These are phyloP conservation scores for Daktulosphaira vitifoliae DNA, from an alignment of 1,140 invertebrate species.

Conservation along the genomic window DNA sequence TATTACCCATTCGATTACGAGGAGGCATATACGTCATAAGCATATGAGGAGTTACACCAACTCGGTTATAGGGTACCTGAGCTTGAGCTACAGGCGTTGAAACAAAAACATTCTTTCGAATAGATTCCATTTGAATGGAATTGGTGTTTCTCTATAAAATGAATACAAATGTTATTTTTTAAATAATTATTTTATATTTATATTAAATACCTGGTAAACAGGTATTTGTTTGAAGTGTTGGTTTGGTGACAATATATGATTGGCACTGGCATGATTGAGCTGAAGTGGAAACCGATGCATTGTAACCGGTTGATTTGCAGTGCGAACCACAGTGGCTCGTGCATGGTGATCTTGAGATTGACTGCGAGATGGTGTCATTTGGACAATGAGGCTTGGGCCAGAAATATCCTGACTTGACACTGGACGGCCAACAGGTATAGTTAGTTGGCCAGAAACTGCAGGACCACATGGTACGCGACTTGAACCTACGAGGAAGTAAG, in stretches of 20 bases:
- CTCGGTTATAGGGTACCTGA: constrained; percentile 6
- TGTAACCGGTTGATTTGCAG: constrained; percentile 15
- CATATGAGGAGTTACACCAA: constrained; percentile 26
- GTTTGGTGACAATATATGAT: constrained; percentile 21
- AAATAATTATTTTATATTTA: too few relatives aligned
- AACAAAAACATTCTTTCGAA: constrained; percentile 31
- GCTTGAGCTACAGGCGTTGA: constrained; percentile 11
- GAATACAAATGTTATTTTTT: too few relatives aligned
- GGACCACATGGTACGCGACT: constrained; percentile 30
- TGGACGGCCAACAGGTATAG: constrained; percentile 22
- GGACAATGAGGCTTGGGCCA: constrained; percentile 20
- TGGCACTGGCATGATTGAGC: constrained; percentile 29
- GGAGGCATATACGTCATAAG: constrained; percentile 29
- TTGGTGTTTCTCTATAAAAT: constrained; percentile 17
- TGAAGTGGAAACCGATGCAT: constrained; percentile 25
- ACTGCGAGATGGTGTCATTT: constrained; percentile 29
- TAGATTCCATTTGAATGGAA: constrained; percentile 26
- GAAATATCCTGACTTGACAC: constrained; percentile 20
- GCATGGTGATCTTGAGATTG: constrained; percentile 27
- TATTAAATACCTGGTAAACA: constrained; percentile 15
- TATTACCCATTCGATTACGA: constrained; percentile 17
- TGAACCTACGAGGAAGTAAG: constrained; percentile 30
- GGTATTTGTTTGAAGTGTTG: constrained; percentile 32
- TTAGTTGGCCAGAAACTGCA: constrained; percentile 20
- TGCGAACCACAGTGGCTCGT: constrained; percentile 9